phyloP scores from a whole-genome alignment of 2,797 vertebrate species.

The Helostoma temminkii region DNA sequence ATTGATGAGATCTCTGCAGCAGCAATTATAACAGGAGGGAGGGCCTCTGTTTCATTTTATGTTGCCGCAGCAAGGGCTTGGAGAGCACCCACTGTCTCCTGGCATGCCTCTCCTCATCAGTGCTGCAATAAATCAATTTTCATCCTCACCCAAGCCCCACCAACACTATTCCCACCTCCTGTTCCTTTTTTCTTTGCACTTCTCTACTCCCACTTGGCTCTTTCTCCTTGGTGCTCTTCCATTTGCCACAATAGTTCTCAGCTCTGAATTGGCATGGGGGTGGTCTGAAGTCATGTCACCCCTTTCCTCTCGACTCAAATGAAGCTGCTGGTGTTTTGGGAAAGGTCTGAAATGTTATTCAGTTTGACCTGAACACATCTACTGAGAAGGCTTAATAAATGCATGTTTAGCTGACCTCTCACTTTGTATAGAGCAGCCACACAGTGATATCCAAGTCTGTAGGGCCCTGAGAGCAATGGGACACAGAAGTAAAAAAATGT shows the following conservation, averaged over 20 bases:
- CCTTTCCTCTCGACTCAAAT: constrained; percentile 27
- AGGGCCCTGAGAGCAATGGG: constrained; percentile 10
- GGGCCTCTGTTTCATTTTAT: constrained; percentile 80
- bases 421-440: background rate
- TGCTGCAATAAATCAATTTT: constrained; percentile 87
- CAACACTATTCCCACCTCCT: constrained; percentile 60
- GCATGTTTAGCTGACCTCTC: constrained; percentile 1
- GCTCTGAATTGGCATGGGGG: constrained; percentile 24
- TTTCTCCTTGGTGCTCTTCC: constrained; percentile 49
- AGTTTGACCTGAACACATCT: constrained; percentile 31
- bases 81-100: constrained; percentile 80
- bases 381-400: background rate
- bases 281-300: constrained; percentile 36
- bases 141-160: constrained; percentile 73
- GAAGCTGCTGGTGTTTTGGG: constrained; percentile 25
- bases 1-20: constrained; percentile 79
- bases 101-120: constrained; percentile 85
- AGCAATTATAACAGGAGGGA: constrained; percentile 83
- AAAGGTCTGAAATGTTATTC: constrained; percentile 31
- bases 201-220: constrained; percentile 62
- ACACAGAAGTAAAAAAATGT: constrained; percentile 20
- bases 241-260: constrained; percentile 37
- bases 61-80: constrained; percentile 78
- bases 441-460: background rate
- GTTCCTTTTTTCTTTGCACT: constrained; percentile 59